These are phyloP conservation scores for Amblyteles armatorius DNA, from an alignment of 2,888 invertebrate species.

Conservation along the genomic window DNA sequence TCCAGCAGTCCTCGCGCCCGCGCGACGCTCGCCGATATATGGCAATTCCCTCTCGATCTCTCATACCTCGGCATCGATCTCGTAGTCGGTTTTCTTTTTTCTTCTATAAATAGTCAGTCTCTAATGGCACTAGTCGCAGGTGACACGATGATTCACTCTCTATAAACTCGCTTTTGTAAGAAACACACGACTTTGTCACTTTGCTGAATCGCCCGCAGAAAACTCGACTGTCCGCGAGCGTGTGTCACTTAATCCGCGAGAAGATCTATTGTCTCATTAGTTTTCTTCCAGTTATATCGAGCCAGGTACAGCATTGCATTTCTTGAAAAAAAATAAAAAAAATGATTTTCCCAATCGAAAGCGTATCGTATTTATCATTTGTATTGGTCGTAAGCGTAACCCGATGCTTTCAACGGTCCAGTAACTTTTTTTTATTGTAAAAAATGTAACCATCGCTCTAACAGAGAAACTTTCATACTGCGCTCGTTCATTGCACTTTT, in stretches of 20 bases:
- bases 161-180: slow-evolving; percentile 51
- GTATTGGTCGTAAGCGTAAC: not conserved
- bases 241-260: slow-evolving; percentile 23
- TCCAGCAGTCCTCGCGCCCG: slow-evolving; percentile 32
- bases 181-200: slow-evolving; percentile 48
- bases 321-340: slow-evolving; percentile 7
- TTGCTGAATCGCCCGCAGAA: slow-evolving; percentile 27
- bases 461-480: not conserved
- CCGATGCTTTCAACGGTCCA: not conserved
- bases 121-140: slow-evolving; percentile 73
- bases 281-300: slow-evolving; percentile 1
- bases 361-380: not conserved
- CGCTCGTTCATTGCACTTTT: too few species aligned
- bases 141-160: slow-evolving; percentile 76
- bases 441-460: too few species aligned
- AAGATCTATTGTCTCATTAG: slow-evolving; percentile 47
- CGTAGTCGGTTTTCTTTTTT: slow-evolving; percentile 62
- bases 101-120: slow-evolving; percentile 76
- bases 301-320: slow-evolving; percentile 24
- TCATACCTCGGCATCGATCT: slow-evolving; percentile 37
- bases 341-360: slow-evolving; percentile 10
- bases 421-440: not conserved
- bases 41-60: slow-evolving; percentile 52
- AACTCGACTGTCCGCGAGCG: not conserved
- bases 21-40: slow-evolving; percentile 38